Evolutionary conservation across 1,140 invertebrate species (phyloP), one percentile per base, ranked within the genome.

Genomic region (Goniozus legneri): DNA sequence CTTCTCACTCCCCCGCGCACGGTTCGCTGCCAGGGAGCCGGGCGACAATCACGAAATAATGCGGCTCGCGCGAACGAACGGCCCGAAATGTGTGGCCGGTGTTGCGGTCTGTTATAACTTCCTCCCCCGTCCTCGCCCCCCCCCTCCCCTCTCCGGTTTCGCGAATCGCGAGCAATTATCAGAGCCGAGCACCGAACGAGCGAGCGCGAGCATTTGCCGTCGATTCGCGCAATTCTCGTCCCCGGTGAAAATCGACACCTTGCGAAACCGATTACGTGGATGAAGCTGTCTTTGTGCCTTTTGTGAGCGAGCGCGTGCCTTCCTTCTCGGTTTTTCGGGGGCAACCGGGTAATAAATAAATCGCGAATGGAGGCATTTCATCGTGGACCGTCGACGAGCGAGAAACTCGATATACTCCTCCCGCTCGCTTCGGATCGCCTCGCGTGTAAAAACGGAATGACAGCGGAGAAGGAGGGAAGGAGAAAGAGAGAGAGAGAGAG

Each of bases 1-100:
- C 64, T 70, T 67, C 67, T 67, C 67, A 66, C 64, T 65, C 67
- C 67, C 58, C 56, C 54, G n/a, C n/a, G n/a, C n/a, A n/a, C n/a
- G n/a, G n/a, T n/a, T n/a, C n/a, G n/a, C n/a, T n/a, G n/a, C n/a
- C n/a, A n/a, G n/a, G n/a, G n/a, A n/a, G 53, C 54, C 44, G 42
- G 64, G 52, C 66, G 65, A 71, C 71, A 73, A 71, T 73, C 67
- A 67, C 64, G 64, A 70, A 71, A 72, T 71, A 72, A 70, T 68
- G 69, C 60, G 67, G 59, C 55, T 59, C 54, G 62, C 54, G 50
- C 59, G 54, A 60, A 60, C 62, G 55, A 58, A 54, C 60, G 58
- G 66, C 47, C 49, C 64, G 64, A 73, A 72, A 73, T 73, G 67
- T 65, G 69, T 59, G 67, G 65, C 58, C 45, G 58, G 54, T 46